Base-by-base conservation (phyloP, 2,797 vertebrate species). In the Oryzias sinensis region DNA sequence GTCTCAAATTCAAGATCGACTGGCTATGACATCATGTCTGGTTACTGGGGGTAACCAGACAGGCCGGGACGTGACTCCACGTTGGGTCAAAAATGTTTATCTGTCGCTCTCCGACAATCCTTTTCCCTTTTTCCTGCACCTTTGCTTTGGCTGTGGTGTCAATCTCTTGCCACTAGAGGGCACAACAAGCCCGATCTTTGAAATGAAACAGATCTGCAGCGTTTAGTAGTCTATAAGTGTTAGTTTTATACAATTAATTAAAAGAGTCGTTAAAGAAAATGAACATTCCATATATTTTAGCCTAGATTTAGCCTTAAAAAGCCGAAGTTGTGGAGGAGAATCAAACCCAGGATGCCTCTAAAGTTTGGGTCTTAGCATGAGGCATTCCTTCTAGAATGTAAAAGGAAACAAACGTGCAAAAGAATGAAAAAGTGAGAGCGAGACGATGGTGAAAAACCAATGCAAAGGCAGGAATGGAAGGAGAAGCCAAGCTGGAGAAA, bases 1-100 rank as follows among this genome's bases (percentile, higher is more conserved):
- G 73, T 82, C 82, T 89, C 90, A 92, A 93, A 92, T 94, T 93
- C 93, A 93, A 93, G 92, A 94, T 95, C 93, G 93, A 91, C 93
- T 91, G 86, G 82, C 90, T 89, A 93, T 96, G 94, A 96, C 94
- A 93, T 96, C 93, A 96, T 94, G 94, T 96, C 94, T 96, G 91
- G 93, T 95, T 94, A 92, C 93, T 74, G 78, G 46, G 91, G 90
- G 95, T 91, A 93, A 97, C 94, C 90, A 96, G 94, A 95, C 94
- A 47, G 74, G 89, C 88, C 83, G 70, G 86, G 91, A 94, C 93
- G 90, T 94, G 94, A 94, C 92, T 93, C 88, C 84, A 90, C 85
- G 80, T 87, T 85, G 89, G 89, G 85, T 74, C 81, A 76, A 90
- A 90, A 88, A 81, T 55, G 72, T 66, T 65, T 56, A 78, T 82